Percentiles rank a stretch among this genome's conserved stretches.
These are phyloP conservation scores for Platygyra sinensis DNA, from an alignment of 64 coral and sea anemone species.

Conservation along the genomic window DNA sequence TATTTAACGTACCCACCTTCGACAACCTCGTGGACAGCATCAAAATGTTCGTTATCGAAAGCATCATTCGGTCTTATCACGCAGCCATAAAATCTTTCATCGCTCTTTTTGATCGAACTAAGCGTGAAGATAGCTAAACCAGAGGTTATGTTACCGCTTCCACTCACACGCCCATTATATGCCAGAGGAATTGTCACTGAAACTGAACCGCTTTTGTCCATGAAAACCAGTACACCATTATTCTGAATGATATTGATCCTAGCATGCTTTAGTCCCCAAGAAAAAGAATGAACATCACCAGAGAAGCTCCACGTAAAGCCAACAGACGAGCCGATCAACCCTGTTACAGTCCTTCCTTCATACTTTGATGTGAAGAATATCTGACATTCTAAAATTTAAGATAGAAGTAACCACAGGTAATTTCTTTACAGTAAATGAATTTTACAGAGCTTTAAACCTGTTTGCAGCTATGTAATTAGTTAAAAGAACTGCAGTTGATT, in stretches of 20 bases:
- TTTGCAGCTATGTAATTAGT: too few relatives aligned
- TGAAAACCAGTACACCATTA: neutral
- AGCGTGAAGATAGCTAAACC: neutral
- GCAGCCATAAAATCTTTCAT: constrained; percentile 5
- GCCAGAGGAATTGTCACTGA: neutral
- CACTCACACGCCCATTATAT: neutral
- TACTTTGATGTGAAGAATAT: neutral
- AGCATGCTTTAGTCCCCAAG: neutral
- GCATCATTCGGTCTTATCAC: neutral
- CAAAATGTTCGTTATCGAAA: neutral
- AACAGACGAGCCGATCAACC: neutral
- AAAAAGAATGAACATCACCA: neutral
- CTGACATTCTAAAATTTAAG: neutral
- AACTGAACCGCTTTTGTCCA: neutral
- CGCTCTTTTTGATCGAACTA: neutral
- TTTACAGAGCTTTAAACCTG: too few relatives aligned
- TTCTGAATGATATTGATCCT: neutral
- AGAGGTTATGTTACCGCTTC: neutral
- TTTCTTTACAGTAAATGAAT: too few relatives aligned
- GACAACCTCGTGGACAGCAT: neutral
- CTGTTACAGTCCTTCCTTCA: neutral
- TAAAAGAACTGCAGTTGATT: too few relatives aligned
- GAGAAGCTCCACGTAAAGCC: neutral
- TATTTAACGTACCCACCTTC: neutral
- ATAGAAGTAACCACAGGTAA: constrained; percentile 22